Conservation (phyloP, 2,797 vertebrate genomes). For the Trachurus trachurus region DNA sequence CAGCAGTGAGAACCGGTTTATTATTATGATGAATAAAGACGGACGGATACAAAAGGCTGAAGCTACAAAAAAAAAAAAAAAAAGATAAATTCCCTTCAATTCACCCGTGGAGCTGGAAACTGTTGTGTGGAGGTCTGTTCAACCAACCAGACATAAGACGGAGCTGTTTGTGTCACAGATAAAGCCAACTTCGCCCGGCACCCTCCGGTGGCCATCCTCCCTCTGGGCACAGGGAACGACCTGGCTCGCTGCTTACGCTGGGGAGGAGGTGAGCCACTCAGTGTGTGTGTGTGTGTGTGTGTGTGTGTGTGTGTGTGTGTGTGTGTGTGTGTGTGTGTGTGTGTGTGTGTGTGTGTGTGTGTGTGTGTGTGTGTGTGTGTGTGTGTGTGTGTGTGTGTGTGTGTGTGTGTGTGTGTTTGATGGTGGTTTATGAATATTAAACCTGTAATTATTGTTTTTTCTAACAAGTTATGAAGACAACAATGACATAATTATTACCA, state of each 20-base stretch:
- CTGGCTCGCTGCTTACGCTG: conserved; percentile 95
- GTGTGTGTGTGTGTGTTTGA: background rate
- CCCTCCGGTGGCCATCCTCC: conserved; percentile 93
- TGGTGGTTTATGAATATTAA: no score
- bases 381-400: conserved; percentile 27
- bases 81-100: background rate
- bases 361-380: conserved; percentile 25
- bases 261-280: conserved; percentile 92
- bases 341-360: conserved; percentile 22
- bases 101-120: background rate
- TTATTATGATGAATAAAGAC: background rate
- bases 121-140: background rate
- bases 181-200: conserved; percentile 90
- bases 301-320: no score
- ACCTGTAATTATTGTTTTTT: no score
- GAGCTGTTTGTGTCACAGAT: conserved; percentile 82
- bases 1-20: background rate
- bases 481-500: no score
- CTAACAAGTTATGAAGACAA: no score
- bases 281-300: conserved; percentile 20
- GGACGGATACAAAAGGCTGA: no score
- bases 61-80: background rate
- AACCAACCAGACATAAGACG: background rate
- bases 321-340: no score
- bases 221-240: conserved; percentile 96